Base-by-base conservation (phyloP, 2,797 vertebrate species). In the Esox lucius region DNA sequence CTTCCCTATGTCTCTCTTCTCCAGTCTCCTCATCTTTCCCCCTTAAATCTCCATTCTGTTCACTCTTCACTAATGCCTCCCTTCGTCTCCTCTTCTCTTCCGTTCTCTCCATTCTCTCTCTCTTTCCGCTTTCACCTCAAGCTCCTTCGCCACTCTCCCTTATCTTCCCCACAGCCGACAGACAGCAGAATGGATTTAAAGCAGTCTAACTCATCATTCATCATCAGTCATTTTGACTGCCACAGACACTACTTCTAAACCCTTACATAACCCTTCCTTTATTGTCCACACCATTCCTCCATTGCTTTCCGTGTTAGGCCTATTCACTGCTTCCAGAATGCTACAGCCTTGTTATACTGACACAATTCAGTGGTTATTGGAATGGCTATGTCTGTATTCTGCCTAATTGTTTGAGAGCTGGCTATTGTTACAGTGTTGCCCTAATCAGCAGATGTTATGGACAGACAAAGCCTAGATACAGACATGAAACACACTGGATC, bases 341-440 rank as follows among this genome's bases (percentile, higher is more conserved):
- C 19, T n/a, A 56, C 19, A 68, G 6, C 78, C 61, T 76, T 70
- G 24, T 74, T 78, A 19, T 68, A 53, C 68, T 11, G 24, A 9
- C 5, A 13, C 59, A n/a, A 65, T 65, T 77, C 9, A 53, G 69
- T 65, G 70, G 24, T 87, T 84, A 87, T 85, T 74, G 86, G 75
- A 73, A 84, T 80, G 80, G 28, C 74, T 81, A 22, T 1, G 13
- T 26, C 80, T 59, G 72, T 81, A 64, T 87, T 78, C 77, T 79
- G 15, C 76, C 78, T 77, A 83, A 88, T 90, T 88, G 78, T 56
- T 71, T 26, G 31, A 65, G 78, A 84, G 66, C 22, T 81, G 80
- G 80, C 81, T 72, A 42, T 26, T 77, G 79, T 71, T 64, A 75
- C 7, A 6, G 70, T 51, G 75, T 82, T 59, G 70, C 81, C 80